A percentile compares a stretch with the other conserved stretches of the same genome.
phyloP scores from a whole-genome alignment of 1,140 invertebrate species.

The Drosophila repletoides region DNA sequence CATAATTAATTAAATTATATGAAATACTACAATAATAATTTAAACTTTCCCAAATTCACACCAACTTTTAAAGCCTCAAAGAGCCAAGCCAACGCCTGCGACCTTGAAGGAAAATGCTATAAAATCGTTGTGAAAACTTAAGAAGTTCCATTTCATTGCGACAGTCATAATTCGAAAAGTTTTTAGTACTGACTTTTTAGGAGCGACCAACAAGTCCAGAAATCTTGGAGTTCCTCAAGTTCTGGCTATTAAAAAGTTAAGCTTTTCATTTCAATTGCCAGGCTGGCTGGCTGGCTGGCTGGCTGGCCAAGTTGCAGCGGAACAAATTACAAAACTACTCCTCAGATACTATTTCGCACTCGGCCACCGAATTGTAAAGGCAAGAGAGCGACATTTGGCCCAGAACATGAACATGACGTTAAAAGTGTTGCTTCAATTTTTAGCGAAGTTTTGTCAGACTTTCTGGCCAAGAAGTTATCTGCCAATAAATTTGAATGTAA shows the following conservation, averaged over 20 bases:
- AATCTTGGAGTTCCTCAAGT: conserved; percentile 42
- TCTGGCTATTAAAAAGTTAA: conserved; percentile 74
- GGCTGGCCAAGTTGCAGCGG: conserved; percentile 39
- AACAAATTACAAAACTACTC: conserved; percentile 67
- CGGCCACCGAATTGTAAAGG: conserved; percentile 27
- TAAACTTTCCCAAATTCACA: neutral
- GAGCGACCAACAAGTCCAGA: conserved; percentile 33
- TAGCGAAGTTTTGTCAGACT: conserved; percentile 15
- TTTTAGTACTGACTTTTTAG: too few relatives aligned
- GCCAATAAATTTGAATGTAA: conserved; percentile 66
- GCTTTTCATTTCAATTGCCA: conserved; percentile 69
- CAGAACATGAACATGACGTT: conserved; percentile 20
- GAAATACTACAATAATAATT: too few relatives aligned
- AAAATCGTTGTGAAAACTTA: conserved; percentile 26
- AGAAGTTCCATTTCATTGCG: conserved; percentile 38
- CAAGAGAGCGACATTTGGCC: conserved; percentile 29
- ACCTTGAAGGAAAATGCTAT: conserved; percentile 12
- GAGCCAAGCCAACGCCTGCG: neutral
- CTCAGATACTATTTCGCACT: conserved; percentile 56
- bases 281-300: neutral
- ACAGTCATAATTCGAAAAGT: conserved; percentile 62
- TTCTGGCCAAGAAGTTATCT: conserved; percentile 33
- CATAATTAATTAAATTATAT: too few relatives aligned
- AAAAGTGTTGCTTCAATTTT: conserved; percentile 24
- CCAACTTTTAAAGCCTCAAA: neutral